phyloP scores from a whole-genome alignment of 64 coral and sea anemone species.

The Catalaphyllia jardinei region DNA sequence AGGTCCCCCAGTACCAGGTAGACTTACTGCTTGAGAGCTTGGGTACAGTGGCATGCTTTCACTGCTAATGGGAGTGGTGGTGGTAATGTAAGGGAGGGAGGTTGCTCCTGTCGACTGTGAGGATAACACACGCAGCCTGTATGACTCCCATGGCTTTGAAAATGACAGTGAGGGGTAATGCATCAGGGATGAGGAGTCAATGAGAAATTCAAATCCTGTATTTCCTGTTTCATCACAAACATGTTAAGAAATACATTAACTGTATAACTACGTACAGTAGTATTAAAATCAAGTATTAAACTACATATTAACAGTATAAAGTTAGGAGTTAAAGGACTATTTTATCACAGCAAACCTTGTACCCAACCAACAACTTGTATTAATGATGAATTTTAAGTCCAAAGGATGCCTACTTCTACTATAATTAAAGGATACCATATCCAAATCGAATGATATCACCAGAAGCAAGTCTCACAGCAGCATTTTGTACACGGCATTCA shows the following conservation, averaged over 20 bases:
- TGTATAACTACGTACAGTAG: neutral
- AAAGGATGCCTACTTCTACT: too few species aligned
- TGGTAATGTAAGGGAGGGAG: conserved; percentile 62
- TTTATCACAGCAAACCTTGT: too few species aligned
- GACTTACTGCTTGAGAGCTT: conserved; percentile 30
- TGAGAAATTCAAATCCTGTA: conserved; percentile 75
- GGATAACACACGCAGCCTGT: neutral
- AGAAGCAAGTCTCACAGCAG: conserved; percentile 80
- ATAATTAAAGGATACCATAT: conserved; percentile 84
- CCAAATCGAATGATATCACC: conserved; percentile 89
- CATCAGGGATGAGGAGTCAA: conserved; percentile 42
- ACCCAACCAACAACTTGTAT: too few species aligned
- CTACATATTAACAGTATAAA: too few species aligned
- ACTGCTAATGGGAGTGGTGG: neutral
- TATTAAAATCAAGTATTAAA: too few species aligned
- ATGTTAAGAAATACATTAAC: conserved; percentile 57
- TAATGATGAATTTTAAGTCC: too few species aligned
- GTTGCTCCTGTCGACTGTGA: conserved; percentile 15
- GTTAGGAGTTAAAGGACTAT: too few species aligned
- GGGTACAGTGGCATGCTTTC: conserved; percentile 30
- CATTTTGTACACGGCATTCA: conserved; percentile 86
- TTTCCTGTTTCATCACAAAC: conserved; percentile 36
- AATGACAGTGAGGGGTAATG: conserved; percentile 50
- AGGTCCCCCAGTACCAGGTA: conserved; percentile 30
- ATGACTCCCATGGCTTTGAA: conserved; percentile 35